Evolutionary conservation across 2,113 vertebrate genomes (phyloP), one percentile per base, ranked within the genome.

Genomic region (Vicugna pacos): DNA sequence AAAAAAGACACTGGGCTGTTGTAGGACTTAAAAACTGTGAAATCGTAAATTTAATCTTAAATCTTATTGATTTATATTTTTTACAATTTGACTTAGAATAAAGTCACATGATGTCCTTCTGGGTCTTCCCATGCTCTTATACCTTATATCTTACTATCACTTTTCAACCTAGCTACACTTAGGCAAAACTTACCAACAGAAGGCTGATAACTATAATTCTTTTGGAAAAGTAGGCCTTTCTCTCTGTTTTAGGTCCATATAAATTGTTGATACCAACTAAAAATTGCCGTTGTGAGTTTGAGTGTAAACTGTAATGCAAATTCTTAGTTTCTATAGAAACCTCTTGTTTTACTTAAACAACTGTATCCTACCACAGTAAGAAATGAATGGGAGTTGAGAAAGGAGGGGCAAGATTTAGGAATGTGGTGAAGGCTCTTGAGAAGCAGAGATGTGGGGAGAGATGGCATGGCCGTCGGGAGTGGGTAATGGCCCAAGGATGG

Each of bases 21-120:
- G 52, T 72, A 72, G n/a, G 88, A 70, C 75, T 73, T 38, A 8
- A 67, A 87, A 91, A 86, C 84, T 56, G 35, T 80, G 14, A 83
- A 84, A 79, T 89, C n/a, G 52, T 84, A 80, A 32, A 52, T 52
- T 67, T 69, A 86, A 72, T 93, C 42, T 80, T 84, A 75, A 38
- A 76, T 64, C 1, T 35, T 69, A 11, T 90, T 58, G n/a, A 80
- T 12, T 91, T 81, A 4, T 24, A 9, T 75, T 76, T 60, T 86
- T 86, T 72, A 65, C 20, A 91, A 38, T 65, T 58, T 32, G 8
- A 73, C 42, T 48, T 94, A 30, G 24, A 50, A 65, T 96, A 88
- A 86, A 60, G 48, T 70, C 28, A 84, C 20, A 38, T 50, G 79
- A 12, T 62, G 19, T 77, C 35, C 28, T 82, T 46, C n/a, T 73